Evolutionary conservation across 2,797 vertebrate species (phyloP).

Genomic region (Adelosebastes latens): DNA sequence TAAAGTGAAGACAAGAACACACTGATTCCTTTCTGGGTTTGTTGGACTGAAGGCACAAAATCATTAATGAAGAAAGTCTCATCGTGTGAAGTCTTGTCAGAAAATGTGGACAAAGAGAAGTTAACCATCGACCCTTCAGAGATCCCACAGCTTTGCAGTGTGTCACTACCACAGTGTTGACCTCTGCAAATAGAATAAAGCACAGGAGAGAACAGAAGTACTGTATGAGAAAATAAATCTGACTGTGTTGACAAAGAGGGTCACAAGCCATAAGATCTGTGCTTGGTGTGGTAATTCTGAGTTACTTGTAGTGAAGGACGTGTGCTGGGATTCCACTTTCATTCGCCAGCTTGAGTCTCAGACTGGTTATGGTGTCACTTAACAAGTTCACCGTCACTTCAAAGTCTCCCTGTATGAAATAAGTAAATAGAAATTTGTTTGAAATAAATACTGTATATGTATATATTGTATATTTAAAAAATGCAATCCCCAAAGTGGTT

Average conservation of each 20-base stretch:
- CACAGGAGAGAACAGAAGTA: fast-evolving
- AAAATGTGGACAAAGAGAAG: conserved; percentile 59
- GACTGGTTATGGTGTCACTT: conserved; percentile 41
- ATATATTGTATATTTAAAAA: no score
- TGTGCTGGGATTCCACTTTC: conserved; percentile 66
- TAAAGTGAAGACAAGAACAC: conserved; percentile 63
- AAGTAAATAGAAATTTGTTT: neutral
- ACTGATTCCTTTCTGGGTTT: conserved; percentile 67
- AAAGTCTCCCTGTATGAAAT: conserved; percentile 56
- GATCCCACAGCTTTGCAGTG: conserved; percentile 47
- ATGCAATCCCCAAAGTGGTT: neutral
- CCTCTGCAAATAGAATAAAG: conserved; percentile 33
- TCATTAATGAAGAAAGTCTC: conserved; percentile 46
- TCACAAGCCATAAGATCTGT: neutral
- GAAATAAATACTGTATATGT: neutral
- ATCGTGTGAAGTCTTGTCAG: neutral
- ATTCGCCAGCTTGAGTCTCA: conserved; percentile 54
- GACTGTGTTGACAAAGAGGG: neutral
- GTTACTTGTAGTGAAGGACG: conserved; percentile 66
- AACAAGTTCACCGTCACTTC: conserved; percentile 60
- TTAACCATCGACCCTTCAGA: conserved; percentile 28
- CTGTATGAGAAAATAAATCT: neutral
- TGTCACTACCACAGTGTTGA: neutral
- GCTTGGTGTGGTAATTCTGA: neutral
- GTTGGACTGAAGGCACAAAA: conserved; percentile 52